Evolutionary conservation across 2,797 vertebrate genomes (phyloP).

Genomic region (Centropyge bicolor): DNA sequence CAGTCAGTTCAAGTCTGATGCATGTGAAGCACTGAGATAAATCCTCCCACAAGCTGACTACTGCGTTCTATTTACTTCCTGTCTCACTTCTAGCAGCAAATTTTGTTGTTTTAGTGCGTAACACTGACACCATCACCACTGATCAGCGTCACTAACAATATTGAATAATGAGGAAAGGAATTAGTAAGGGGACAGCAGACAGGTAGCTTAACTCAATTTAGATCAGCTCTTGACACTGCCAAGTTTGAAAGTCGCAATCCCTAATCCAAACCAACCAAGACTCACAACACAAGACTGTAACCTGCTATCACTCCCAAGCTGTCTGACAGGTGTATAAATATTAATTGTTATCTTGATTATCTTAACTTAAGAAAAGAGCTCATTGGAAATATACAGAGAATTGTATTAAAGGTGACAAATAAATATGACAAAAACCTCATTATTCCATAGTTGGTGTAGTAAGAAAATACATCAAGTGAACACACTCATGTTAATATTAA

Average conservation of each 20-base stretch:
- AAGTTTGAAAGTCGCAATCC: not conserved
- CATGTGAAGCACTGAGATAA: not conserved
- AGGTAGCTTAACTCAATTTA: not conserved
- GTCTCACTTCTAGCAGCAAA: not conserved
- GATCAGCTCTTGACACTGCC: not conserved
- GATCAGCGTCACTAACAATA: not conserved
- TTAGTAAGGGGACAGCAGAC: not conserved
- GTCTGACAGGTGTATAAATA: not conserved
- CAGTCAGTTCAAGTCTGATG: not conserved
- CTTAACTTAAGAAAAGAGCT: too few relatives aligned
- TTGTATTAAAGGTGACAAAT: not conserved
- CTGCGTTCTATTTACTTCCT: slow-evolving; percentile 1
- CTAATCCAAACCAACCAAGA: not conserved
- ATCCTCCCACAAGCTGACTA: not conserved
- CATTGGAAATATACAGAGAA: not conserved
- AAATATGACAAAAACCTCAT: not conserved
- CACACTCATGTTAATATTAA: not conserved
- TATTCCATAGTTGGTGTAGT: not conserved
- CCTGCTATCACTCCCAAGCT: not conserved
- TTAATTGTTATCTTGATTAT: too few relatives aligned
- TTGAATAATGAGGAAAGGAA: not conserved
- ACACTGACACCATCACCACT: not conserved
- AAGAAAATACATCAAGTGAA: not conserved
- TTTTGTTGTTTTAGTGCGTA: not conserved
- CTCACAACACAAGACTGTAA: not conserved